phyloP scores from a whole-genome alignment of 1,140 invertebrate genomes.

The Parapsyche elsis region DNA sequence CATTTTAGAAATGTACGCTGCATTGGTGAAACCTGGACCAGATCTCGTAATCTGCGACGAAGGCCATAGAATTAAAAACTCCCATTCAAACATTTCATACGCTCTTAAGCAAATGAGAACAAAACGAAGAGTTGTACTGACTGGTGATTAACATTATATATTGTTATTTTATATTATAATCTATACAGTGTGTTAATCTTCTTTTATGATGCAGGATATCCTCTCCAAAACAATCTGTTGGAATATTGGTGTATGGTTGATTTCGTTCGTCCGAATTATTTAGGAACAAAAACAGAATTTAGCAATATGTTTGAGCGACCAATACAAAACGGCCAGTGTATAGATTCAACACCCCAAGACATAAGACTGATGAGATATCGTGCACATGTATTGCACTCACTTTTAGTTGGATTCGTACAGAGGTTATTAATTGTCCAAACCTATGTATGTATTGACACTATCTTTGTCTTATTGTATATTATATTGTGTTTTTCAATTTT shows the following conservation, averaged over 20 bases:
- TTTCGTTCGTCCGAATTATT: slow-evolving; percentile 93
- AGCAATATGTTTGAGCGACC: slow-evolving; percentile 96
- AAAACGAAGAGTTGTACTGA: slow-evolving; percentile 89
- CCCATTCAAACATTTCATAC: slow-evolving; percentile 91
- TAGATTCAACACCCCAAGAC: slow-evolving; percentile 91
- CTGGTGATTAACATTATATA: slow-evolving; percentile 66
- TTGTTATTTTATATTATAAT: slow-evolving; percentile 13
- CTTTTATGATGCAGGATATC: slow-evolving; percentile 75
- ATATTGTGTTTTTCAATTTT: background rate
- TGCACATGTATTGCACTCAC: slow-evolving; percentile 89
- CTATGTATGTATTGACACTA: slow-evolving; percentile 28
- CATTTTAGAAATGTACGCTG: slow-evolving; percentile 80
- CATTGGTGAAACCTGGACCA: slow-evolving; percentile 91
- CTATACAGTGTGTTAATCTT: background rate
- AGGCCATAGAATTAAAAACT: slow-evolving; percentile 96
- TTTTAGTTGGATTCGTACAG: slow-evolving; percentile 93
- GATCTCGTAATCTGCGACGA: slow-evolving; percentile 96
- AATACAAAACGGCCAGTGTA: slow-evolving; percentile 94
- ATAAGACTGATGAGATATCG: slow-evolving; percentile 89
- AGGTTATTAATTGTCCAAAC: slow-evolving; percentile 62
- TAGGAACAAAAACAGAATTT: slow-evolving; percentile 93
- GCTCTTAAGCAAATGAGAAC: slow-evolving; percentile 93
- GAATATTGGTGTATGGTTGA: slow-evolving; percentile 99
- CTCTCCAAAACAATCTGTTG: slow-evolving; percentile 94
- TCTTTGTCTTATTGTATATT: background rate